phyloP scores from a whole-genome alignment of 2,113 vertebrate species.

The Argyrosomus japonicus region DNA sequence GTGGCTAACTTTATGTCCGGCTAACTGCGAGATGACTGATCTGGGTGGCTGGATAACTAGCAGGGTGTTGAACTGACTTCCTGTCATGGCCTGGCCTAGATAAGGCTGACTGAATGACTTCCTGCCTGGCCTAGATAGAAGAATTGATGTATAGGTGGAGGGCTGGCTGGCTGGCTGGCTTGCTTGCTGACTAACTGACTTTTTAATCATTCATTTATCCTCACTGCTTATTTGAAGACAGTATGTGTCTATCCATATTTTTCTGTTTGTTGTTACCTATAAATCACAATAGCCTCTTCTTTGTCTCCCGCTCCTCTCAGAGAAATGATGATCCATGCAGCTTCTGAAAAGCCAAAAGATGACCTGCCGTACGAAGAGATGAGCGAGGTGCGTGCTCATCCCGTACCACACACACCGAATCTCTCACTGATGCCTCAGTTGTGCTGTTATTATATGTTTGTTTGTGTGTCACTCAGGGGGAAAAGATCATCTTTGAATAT shows the following conservation, averaged over 20 bases:
- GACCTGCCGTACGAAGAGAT: constrained; percentile 90
- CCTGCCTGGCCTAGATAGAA: constrained; percentile 76
- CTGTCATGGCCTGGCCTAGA: constrained; percentile 71
- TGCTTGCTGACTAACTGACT: constrained; percentile 80
- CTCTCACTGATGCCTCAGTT: not conserved
- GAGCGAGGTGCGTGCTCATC: constrained; percentile 86
- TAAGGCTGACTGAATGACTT: constrained; percentile 74
- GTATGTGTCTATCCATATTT: constrained; percentile 62
- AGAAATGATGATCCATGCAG: constrained; percentile 93
- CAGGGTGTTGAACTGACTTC: constrained; percentile 62
- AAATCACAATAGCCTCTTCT: constrained; percentile 70
- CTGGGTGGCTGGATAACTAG: constrained; percentile 51
- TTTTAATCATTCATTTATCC: constrained; percentile 81
- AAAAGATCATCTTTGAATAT: constrained; percentile 94
- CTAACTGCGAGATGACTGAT: constrained; percentile 62
- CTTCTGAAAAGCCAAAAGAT: constrained; percentile 90
- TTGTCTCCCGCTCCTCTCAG: constrained; percentile 81
- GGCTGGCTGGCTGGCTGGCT: constrained; percentile 41
- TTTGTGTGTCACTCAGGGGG: constrained; percentile 85
- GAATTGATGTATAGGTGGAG: constrained; percentile 72
- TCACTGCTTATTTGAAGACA: constrained; percentile 69
- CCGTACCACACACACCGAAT: constrained; percentile 1
- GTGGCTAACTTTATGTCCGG: constrained; percentile 52
- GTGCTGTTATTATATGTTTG: constrained; percentile 21
- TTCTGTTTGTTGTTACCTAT: constrained; percentile 69